phyloP scores from a whole-genome alignment of 2,113 vertebrate species.

The Phalacrocorax carbo region DNA sequence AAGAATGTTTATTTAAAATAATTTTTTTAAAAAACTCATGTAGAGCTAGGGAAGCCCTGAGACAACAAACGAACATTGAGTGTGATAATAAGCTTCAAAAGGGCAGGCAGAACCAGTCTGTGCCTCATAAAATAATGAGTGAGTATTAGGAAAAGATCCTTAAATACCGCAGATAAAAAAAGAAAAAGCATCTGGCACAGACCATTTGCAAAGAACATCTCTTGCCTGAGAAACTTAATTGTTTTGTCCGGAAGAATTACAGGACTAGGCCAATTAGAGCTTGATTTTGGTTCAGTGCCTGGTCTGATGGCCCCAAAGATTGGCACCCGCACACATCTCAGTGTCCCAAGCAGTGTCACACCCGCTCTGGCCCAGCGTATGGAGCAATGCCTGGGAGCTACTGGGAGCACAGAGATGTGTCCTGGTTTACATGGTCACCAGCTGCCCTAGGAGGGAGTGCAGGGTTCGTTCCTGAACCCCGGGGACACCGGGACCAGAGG shows the following conservation, averaged over 20 bases:
- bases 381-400: background rate
- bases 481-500: background rate
- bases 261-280: constrained; percentile 49
- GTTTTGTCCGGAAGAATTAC: constrained; percentile 53
- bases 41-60: constrained; percentile 40
- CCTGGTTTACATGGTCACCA: background rate
- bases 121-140: constrained; percentile 46
- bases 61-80: constrained; percentile 12
- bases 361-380: rapidly evolving
- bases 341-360: background rate
- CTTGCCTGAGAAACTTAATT: constrained; percentile 61
- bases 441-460: background rate
- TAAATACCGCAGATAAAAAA: constrained; percentile 57
- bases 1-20: constrained; percentile 19
- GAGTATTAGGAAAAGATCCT: constrained; percentile 32
- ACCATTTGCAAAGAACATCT: background rate
- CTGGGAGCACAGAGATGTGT: background rate
- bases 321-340: constrained; percentile 8
- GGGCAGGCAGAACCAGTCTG: background rate
- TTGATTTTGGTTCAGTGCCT: background rate
- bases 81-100: constrained; percentile 13
- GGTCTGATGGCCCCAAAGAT: constrained; percentile 29
- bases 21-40: background rate
- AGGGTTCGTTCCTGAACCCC: background rate
- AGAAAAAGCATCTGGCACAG: constrained; percentile 38